Evolutionary conservation across 2,888 invertebrate species (phyloP), one percentile per base, ranked within the genome.

Genomic region (Synergus itoensis): DNA sequence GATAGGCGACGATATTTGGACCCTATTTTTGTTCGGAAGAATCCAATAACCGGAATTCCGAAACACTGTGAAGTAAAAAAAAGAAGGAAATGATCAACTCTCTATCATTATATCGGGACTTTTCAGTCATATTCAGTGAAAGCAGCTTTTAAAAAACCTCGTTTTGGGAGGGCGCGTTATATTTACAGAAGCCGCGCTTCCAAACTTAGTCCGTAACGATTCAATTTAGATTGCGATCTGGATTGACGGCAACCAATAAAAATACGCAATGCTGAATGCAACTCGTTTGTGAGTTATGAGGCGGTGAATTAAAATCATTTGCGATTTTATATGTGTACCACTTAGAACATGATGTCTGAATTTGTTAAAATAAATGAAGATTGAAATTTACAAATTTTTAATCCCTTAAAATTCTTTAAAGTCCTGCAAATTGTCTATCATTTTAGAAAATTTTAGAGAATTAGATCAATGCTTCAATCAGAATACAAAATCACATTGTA

Each of bases 181-280:
- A 86, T 88, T 87, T 87, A 86, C 85, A 87, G 83, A 87, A 84
- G 84, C 87, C 84, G 77, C 79, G 81, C 81, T 80, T 80, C 78
- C 69, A 76, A 60, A 65, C 79, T 78, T 53, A 78, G 76, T 80
- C 78, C 73, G 79, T 75, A 84, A 84, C 86, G 86, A 88, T 89
- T 88, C 88, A 88, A 91, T 91, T 90, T 90, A 91, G 91, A 91
- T 91, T 87, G 81, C 82, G 86, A 91, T 91, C 91, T 90, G 85
- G 85, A 88, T 87, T 83, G 86, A 80, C 81, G 84, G 53, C 77
- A 78, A 80, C 82, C 84, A 89, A 87, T 86, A 86, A 88, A 88
- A 88, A 87, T 86, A 87, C 83, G 77, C 82, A 84, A n/a, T 81
- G 79, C 79, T 79, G 79, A 80, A 77, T 81, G 80, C 81, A 77